A percentile compares a stretch with the other conserved stretches of the same genome.
phyloP scores from a whole-genome alignment of 1,140 invertebrate genomes.

The Plodia interpunctella region DNA sequence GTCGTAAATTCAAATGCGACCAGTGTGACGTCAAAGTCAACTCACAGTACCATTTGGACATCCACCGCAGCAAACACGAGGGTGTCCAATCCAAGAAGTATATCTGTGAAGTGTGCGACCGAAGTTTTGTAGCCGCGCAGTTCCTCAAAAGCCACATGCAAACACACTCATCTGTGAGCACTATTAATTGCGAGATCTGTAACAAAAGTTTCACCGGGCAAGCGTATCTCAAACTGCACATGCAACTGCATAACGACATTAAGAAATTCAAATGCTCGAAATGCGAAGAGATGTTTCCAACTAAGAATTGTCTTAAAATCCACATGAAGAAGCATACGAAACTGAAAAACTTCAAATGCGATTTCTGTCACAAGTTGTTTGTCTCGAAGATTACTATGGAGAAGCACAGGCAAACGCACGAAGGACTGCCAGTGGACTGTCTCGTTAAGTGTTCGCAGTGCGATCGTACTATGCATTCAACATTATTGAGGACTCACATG shows the following conservation, averaged over 20 bases:
- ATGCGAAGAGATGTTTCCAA: slow-evolving; percentile 82
- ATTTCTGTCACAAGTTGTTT: slow-evolving; percentile 73
- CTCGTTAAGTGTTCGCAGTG: slow-evolving; percentile 66
- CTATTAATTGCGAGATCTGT: slow-evolving; percentile 78
- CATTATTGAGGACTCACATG: slow-evolving; percentile 60
- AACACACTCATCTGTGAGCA: slow-evolving; percentile 58
- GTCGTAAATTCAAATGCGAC: slow-evolving; percentile 66
- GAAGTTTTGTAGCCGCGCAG: slow-evolving; percentile 63
- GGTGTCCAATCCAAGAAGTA: slow-evolving; percentile 63
- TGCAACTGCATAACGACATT: slow-evolving; percentile 80
- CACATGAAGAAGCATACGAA: slow-evolving; percentile 76
- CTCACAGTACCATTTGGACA: slow-evolving; percentile 67
- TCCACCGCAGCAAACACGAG: slow-evolving; percentile 67
- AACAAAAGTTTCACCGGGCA: slow-evolving; percentile 81
- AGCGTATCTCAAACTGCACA: slow-evolving; percentile 78
- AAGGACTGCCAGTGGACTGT: slow-evolving; percentile 62
- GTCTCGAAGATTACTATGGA: slow-evolving; percentile 74
- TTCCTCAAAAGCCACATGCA: slow-evolving; percentile 71
- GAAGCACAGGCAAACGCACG: slow-evolving; percentile 63
- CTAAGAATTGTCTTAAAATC: slow-evolving; percentile 80
- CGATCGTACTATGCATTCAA: slow-evolving; percentile 64
- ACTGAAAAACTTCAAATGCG: slow-evolving; percentile 73
- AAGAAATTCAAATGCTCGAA: slow-evolving; percentile 82
- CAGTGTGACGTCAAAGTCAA: slow-evolving; percentile 71
- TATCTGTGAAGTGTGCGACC: slow-evolving; percentile 63